phyloP scores from a whole-genome alignment of 2,888 invertebrate genomes.

The Orthosia cruda region DNA sequence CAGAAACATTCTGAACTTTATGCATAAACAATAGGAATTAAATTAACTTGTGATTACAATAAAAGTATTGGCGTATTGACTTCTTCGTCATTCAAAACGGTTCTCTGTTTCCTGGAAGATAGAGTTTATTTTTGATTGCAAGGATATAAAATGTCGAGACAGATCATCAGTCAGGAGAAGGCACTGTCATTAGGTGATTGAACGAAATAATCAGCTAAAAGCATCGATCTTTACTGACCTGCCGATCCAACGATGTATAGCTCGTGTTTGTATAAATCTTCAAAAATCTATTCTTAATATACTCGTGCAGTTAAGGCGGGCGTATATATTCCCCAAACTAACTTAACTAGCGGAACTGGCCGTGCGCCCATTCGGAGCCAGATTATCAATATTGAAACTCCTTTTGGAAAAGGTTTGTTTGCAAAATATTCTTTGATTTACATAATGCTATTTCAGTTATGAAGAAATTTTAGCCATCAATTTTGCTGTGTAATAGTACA shows the following conservation, averaged over 20 bases:
- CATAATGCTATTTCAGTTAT: too few relatives aligned
- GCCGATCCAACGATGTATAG: conserved; percentile 42
- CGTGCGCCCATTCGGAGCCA: too few relatives aligned
- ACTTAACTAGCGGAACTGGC: too few relatives aligned
- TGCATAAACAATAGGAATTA: conserved; percentile 9
- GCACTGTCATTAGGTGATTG: conserved; percentile 74
- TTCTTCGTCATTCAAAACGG: not conserved
- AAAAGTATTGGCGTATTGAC: not conserved
- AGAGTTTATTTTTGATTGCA: conserved; percentile 26
- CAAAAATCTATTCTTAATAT: not conserved
- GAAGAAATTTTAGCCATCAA: too few relatives aligned
- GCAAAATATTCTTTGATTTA: too few relatives aligned
- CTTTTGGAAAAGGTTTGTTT: too few relatives aligned
- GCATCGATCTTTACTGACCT: conserved; percentile 70
- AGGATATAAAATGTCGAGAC: conserved; percentile 32
- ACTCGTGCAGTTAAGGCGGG: too few relatives aligned
- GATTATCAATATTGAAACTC: too few relatives aligned
- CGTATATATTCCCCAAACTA: too few relatives aligned
- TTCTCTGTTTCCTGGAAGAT: not conserved
- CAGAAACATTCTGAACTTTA: conserved; percentile 25
- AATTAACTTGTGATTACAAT: conserved; percentile 36
- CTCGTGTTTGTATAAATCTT: conserved; percentile 14
- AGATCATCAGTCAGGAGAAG: conserved; percentile 73
- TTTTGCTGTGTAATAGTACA: too few relatives aligned
- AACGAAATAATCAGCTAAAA: conserved; percentile 77